phyloP scores from a whole-genome alignment of 2,888 invertebrate species.

The Patella ulyssiponensis region DNA sequence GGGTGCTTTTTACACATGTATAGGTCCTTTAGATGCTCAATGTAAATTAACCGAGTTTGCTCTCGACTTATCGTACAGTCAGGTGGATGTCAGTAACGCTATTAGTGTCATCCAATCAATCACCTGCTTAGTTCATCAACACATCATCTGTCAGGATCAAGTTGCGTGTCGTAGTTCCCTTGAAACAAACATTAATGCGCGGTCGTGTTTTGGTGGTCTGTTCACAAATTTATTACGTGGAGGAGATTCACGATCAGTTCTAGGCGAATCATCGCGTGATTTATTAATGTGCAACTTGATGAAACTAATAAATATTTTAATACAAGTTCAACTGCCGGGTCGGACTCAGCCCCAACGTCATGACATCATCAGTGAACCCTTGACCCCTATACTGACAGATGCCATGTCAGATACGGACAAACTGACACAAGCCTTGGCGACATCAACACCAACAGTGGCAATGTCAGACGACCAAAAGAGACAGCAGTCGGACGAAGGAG shows the following conservation, averaged over 20 bases:
- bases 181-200: slow-evolving; percentile 72
- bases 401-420: slow-evolving; percentile 62
- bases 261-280: slow-evolving; percentile 66
- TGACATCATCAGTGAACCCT: slow-evolving; percentile 23
- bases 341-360: slow-evolving; percentile 32
- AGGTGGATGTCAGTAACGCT: slow-evolving; percentile 81
- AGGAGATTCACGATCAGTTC: slow-evolving; percentile 71
- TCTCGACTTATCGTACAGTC: slow-evolving; percentile 79
- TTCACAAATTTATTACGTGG: slow-evolving; percentile 83
- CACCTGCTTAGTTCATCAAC: slow-evolving; percentile 70
- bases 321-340: slow-evolving; percentile 54
- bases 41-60: slow-evolving; percentile 81
- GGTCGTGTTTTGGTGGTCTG: slow-evolving; percentile 80
- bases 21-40: slow-evolving; percentile 82
- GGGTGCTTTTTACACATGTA: slow-evolving; percentile 70
- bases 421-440: slow-evolving; percentile 51
- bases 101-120: slow-evolving; percentile 83
- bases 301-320: slow-evolving; percentile 63
- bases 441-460: slow-evolving; percentile 47
- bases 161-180: slow-evolving; percentile 64
- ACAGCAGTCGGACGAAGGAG: slow-evolving; percentile 86
- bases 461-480: slow-evolving; percentile 62
- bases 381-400: slow-evolving; percentile 36
- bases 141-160: slow-evolving; percentile 64
- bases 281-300: slow-evolving; percentile 67